phyloP scores from a whole-genome alignment of 2,888 invertebrate genomes.

The Andrena praecox region DNA sequence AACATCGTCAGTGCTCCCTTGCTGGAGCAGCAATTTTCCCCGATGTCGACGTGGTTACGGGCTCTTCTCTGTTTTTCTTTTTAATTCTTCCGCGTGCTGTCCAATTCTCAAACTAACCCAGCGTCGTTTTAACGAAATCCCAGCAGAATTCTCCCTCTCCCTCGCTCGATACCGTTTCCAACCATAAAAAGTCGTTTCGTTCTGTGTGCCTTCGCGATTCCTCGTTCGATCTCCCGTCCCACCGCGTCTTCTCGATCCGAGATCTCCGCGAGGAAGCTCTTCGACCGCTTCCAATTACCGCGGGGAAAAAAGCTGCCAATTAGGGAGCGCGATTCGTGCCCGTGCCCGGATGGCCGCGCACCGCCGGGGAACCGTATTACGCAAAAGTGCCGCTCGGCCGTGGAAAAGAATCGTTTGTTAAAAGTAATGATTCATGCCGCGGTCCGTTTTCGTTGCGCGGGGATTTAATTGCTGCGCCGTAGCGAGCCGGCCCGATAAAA shows the following conservation, averaged over 20 bases:
- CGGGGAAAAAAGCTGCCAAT: conserved; percentile 69
- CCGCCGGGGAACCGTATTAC: conserved; percentile 22
- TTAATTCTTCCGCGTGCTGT: not conserved
- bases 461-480: conserved; percentile 27
- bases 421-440: conserved; percentile 29
- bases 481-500: not conserved
- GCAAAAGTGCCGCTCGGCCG: conserved; percentile 15
- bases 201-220: conserved; percentile 16
- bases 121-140: conserved; percentile 20
- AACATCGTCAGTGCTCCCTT: not conserved
- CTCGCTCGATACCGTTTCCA: conserved; percentile 6
- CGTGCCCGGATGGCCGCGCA: conserved; percentile 28
- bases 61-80: not conserved
- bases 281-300: conserved; percentile 69
- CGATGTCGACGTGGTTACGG: not conserved
- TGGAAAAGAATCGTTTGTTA: conserved; percentile 22
- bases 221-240: conserved; percentile 9
- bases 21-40: not conserved
- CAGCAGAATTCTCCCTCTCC: conserved; percentile 9
- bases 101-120: conserved; percentile 11
- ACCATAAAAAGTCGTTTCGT: conserved; percentile 26
- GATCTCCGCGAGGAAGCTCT: conserved; percentile 44
- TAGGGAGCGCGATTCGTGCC: conserved; percentile 63
- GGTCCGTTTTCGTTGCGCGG: not conserved
- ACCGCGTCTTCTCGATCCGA: conserved; percentile 29